phyloP scores from a whole-genome alignment of 2,797 vertebrate species.

The Cetoscarus ocellatus region DNA sequence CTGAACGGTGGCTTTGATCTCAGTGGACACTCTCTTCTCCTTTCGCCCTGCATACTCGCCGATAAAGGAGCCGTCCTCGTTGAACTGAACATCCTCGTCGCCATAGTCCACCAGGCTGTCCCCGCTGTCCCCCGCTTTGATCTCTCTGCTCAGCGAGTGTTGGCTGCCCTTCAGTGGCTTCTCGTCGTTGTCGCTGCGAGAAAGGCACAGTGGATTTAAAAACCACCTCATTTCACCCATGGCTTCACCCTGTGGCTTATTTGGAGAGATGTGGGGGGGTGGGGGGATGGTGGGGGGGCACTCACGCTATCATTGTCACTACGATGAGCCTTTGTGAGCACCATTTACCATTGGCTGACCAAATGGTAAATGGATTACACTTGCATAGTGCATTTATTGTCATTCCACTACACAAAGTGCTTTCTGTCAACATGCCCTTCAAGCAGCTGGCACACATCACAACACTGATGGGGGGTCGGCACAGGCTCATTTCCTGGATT shows the following conservation, averaged over 20 bases:
- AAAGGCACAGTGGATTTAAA: constrained; percentile 58
- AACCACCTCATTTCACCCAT: constrained; percentile 69
- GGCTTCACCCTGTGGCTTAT: constrained; percentile 64
- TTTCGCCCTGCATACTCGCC: constrained; percentile 94
- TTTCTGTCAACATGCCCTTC: background rate
- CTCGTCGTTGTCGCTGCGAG: constrained; percentile 93
- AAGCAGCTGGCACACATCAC: background rate
- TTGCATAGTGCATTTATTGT: background rate
- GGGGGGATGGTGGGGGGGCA: background rate
- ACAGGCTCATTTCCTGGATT: background rate
- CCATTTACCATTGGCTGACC: constrained; percentile 39
- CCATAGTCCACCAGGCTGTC: constrained; percentile 97
- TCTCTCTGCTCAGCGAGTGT: constrained; percentile 88
- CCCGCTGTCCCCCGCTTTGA: constrained; percentile 92
- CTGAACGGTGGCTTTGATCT: constrained; percentile 86
- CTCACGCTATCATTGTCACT: constrained; percentile 27
- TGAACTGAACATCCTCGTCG: constrained; percentile 95
- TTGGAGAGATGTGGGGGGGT: constrained; percentile 27
- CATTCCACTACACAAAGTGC: background rate
- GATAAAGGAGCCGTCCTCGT: constrained; percentile 98
- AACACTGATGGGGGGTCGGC: constrained; percentile 3
- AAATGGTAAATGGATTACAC: background rate
- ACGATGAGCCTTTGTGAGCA: constrained; percentile 29
- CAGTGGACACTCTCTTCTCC: constrained; percentile 89
- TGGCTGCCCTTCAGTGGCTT: constrained; percentile 96